Evolutionary conservation across 2,797 vertebrate species (phyloP).

Genomic region (Microchirus variegatus): DNA sequence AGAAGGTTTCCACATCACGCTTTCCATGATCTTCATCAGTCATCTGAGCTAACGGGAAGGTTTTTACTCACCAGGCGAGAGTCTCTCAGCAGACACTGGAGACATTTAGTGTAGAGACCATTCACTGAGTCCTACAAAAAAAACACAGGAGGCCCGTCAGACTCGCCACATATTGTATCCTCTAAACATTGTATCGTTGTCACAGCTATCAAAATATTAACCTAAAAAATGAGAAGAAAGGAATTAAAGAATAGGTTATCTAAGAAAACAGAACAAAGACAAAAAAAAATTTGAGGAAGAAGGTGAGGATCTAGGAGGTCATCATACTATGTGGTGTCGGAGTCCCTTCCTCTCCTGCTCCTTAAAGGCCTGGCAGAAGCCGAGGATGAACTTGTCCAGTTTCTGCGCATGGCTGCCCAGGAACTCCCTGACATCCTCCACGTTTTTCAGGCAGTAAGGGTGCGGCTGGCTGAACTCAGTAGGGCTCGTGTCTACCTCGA

Average conservation of each 20-base stretch:
- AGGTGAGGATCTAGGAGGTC: too few relatives aligned
- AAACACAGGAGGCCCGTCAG: slow-evolving; percentile 8
- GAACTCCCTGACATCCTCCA: slow-evolving; percentile 91
- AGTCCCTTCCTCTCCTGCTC: slow-evolving; percentile 93
- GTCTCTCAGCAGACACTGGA: slow-evolving; percentile 94
- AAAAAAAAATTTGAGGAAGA: too few relatives aligned
- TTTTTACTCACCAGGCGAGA: slow-evolving; percentile 88
- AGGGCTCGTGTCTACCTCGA: slow-evolving; percentile 67
- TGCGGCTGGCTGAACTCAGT: slow-evolving; percentile 70
- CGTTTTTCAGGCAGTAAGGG: slow-evolving; percentile 86
- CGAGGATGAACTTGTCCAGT: slow-evolving; percentile 88
- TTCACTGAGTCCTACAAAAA: slow-evolving; percentile 89
- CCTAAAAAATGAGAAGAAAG: too few relatives aligned
- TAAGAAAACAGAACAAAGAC: not conserved
- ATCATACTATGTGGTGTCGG: slow-evolving; percentile 90
- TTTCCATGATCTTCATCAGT: too few relatives aligned
- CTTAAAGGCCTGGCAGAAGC: slow-evolving; percentile 87
- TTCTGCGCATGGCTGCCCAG: slow-evolving; percentile 89
- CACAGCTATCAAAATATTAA: too few relatives aligned
- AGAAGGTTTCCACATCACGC: too few relatives aligned
- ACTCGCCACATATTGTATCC: not conserved
- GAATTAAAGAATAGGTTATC: too few relatives aligned
- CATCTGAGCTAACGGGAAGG: not conserved
- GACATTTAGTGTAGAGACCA: slow-evolving; percentile 94
- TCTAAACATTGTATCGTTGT: not conserved